phyloP scores from a whole-genome alignment of 2,113 vertebrate species.

The Bothrops jararaca region DNA sequence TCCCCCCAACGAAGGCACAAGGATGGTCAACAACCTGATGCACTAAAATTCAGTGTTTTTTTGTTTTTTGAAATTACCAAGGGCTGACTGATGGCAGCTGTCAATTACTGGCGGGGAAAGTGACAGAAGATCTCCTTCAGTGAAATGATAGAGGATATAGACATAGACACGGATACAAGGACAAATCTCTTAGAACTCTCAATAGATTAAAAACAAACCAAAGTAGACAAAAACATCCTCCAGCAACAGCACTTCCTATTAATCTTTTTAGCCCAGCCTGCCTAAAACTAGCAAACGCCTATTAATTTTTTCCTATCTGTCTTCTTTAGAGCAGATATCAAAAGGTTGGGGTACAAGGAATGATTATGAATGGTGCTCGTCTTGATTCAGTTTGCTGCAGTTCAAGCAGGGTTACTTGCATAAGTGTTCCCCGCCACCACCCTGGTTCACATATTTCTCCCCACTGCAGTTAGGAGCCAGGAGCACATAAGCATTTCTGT shows the following conservation, averaged over 20 bases:
- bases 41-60: neutral
- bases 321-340: neutral
- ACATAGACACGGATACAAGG: neutral
- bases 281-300: neutral
- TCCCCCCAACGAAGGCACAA: neutral
- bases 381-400: neutral
- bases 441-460: neutral
- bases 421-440: neutral
- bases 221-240: neutral
- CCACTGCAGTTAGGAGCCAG: neutral
- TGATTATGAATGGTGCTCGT: neutral
- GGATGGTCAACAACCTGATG: neutral
- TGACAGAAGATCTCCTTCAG: neutral
- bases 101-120: neutral
- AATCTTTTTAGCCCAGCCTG: neutral
- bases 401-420: neutral
- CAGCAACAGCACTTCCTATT: neutral
- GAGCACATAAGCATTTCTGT: neutral
- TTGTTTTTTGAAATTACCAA: neutral
- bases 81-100: neutral
- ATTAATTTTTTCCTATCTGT: neutral
- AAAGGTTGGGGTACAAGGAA: neutral
- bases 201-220: neutral
- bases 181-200: neutral
- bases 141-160: neutral